Conservation (phyloP, 2,888 invertebrate species). For the Pseudolycoriella hygida region DNA sequence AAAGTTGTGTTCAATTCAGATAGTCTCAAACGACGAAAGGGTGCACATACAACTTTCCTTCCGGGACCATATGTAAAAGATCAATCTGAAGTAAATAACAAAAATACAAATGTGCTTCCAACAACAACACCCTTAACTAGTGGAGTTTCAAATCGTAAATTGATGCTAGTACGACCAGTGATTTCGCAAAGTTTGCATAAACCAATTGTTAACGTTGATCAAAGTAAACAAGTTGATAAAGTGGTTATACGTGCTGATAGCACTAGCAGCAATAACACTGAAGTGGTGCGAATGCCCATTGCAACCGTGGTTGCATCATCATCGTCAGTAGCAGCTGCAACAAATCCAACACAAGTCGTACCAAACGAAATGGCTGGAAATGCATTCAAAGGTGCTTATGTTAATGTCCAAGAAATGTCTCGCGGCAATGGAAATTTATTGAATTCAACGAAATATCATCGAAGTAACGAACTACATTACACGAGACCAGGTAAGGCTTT, state of each 20-base stretch:
- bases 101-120: slow-evolving; percentile 20
- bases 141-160: slow-evolving; percentile 28
- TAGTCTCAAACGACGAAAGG: slow-evolving; percentile 60
- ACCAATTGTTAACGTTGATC: slow-evolving; percentile 5
- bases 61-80: slow-evolving; percentile 73
- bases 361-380: slow-evolving; percentile 12
- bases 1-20: slow-evolving; percentile 79
- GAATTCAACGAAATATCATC: slow-evolving; percentile 4
- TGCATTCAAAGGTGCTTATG: slow-evolving; percentile 41
- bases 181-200: slow-evolving; percentile 7
- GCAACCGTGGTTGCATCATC: slow-evolving; percentile 11
- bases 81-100: slow-evolving; percentile 25
- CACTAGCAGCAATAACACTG: slow-evolving; percentile 10
- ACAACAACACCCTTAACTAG: slow-evolving; percentile 40
- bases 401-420: slow-evolving; percentile 49
- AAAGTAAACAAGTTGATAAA: slow-evolving; percentile 6
- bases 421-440: slow-evolving; percentile 11
- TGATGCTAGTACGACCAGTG: slow-evolving; percentile 13
- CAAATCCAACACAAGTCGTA: not conserved
- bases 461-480: slow-evolving; percentile 4
- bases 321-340: slow-evolving; percentile 26
- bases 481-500: slow-evolving; percentile 39
- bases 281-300: slow-evolving; percentile 3
- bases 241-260: slow-evolving; percentile 24
- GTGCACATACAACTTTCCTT: slow-evolving; percentile 70